phyloP scores from a whole-genome alignment of 2,888 invertebrate genomes.

The Apodemia hepburni region DNA sequence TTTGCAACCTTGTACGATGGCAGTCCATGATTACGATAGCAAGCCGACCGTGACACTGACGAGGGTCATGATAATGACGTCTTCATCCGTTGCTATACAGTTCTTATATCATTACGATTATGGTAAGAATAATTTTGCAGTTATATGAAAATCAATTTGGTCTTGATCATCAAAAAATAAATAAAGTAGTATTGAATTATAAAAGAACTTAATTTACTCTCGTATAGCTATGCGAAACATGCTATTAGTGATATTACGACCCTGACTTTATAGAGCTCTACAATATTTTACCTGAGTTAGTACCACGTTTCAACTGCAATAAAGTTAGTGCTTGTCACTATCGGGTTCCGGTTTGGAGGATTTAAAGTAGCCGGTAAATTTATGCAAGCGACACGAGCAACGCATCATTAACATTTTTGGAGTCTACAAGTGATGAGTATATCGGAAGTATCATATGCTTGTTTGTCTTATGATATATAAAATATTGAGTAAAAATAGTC shows the following conservation, averaged over 20 bases:
- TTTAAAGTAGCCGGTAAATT: no score
- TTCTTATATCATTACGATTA: conserved; percentile 17
- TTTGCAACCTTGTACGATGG: conserved; percentile 67
- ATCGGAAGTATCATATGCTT: no score
- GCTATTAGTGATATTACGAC: neutral
- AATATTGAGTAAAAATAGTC: no score
- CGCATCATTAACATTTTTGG: no score
- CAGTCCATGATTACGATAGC: conserved; percentile 54
- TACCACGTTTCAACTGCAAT: no score
- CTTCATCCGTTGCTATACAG: conserved; percentile 37
- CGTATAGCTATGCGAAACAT: neutral
- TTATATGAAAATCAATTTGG: conserved; percentile 10
- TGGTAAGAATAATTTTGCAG: conserved; percentile 4
- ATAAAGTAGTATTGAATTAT: neutral
- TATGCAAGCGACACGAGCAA: no score
- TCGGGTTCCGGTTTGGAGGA: no score
- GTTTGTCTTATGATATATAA: neutral
- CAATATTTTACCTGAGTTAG: no score
- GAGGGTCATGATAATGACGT: conserved; percentile 61
- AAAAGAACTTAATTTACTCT: neutral
- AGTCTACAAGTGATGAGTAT: no score
- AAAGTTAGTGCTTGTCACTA: no score
- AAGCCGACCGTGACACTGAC: conserved; percentile 72
- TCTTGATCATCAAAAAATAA: neutral
- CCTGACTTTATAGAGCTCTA: neutral